Conservation (phyloP, 2,797 vertebrate species). For the Poeciliopsis infans region DNA sequence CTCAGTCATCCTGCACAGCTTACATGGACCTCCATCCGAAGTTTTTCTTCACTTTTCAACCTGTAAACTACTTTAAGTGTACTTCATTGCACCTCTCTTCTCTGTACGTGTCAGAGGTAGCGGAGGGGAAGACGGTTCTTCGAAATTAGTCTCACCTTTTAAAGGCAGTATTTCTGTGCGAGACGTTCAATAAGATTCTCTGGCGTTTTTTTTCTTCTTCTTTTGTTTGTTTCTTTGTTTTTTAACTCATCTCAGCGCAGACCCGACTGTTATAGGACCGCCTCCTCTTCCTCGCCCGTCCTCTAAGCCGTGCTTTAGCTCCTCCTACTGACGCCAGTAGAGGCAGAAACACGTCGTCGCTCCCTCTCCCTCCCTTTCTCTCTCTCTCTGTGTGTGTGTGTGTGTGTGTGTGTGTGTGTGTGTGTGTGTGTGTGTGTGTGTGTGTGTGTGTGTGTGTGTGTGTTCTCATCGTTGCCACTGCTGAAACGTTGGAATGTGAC, state of each 20-base stretch:
- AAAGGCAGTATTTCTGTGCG: constrained; percentile 45
- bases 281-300: constrained; percentile 60
- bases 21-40: constrained; percentile 16
- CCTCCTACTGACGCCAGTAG: constrained; percentile 7
- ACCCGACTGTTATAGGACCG: constrained; percentile 71
- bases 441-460: neutral
- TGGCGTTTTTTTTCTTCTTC: neutral
- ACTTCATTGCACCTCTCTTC: constrained; percentile 35
- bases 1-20: constrained; percentile 17
- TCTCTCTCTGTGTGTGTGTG: too few species aligned
- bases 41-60: constrained; percentile 6
- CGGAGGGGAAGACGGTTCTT: constrained; percentile 19
- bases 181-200: constrained; percentile 22
- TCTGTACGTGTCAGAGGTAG: constrained; percentile 30
- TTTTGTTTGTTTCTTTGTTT: too few species aligned
- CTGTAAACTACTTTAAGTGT: constrained; percentile 35
- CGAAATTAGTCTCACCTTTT: constrained; percentile 36
- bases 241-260: constrained; percentile 20
- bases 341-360: constrained; percentile 37
- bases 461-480: constrained; percentile 49
- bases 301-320: constrained; percentile 47
- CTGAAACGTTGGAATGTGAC: constrained; percentile 69
- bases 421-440: constrained; percentile 13
- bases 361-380: constrained; percentile 10
- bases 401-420: too few species aligned